Percentiles rank a stretch among this genome's conserved stretches.
Conservation (phyloP, 2,888 invertebrate species). For the Chirona hameri region DNA sequence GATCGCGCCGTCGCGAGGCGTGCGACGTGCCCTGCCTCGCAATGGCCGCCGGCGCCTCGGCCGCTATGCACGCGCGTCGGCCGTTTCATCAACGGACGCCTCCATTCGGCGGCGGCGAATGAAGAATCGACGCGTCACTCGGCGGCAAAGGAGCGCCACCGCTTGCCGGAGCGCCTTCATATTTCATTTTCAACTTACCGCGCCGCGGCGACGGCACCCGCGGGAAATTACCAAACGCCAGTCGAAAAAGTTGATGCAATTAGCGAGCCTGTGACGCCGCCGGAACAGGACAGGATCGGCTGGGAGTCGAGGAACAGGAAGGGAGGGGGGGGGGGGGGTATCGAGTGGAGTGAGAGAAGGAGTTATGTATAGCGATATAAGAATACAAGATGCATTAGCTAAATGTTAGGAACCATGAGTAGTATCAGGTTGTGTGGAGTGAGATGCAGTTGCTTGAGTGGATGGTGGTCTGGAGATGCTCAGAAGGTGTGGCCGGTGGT, state of each 20-base stretch:
- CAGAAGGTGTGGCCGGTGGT: no score
- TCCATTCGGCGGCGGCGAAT: background rate
- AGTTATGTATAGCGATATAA: no score
- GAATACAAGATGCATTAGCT: no score
- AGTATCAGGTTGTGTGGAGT: no score
- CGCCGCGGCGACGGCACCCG: background rate
- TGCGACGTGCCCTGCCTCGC: background rate
- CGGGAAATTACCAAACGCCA: background rate
- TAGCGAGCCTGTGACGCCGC: background rate
- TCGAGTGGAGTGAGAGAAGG: no score
- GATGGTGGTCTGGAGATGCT: no score
- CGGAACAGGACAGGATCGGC: no score
- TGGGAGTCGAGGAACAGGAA: no score
- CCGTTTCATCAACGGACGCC: slow-evolving; percentile 1
- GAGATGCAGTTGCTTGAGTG: no score
- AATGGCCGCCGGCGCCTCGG: background rate
- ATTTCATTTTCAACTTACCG: slow-evolving; percentile 13
- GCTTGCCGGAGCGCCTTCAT: slow-evolving; percentile 24
- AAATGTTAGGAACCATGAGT: no score
- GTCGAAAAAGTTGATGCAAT: slow-evolving; percentile 28
- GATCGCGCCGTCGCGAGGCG: background rate
- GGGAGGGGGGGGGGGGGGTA: no score
- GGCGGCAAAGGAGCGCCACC: background rate
- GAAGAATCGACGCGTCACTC: background rate
- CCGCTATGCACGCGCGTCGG: background rate